phyloP scores from a whole-genome alignment of 2,797 vertebrate genomes.

The Sebastes vulpes region DNA sequence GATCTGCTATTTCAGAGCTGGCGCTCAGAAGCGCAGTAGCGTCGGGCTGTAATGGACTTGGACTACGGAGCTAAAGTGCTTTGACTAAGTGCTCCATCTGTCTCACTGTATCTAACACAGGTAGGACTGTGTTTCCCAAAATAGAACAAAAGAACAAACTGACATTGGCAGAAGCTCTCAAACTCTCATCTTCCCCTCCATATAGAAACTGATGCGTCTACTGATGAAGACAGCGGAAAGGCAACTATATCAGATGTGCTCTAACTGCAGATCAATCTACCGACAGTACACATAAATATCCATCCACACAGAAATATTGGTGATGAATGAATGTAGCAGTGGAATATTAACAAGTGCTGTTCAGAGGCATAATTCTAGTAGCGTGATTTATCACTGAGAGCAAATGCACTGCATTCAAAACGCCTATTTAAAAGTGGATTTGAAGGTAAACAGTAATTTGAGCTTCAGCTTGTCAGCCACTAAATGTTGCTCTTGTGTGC shows the following conservation, averaged over 20 bases:
- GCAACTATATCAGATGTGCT: not conserved
- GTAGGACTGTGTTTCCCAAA: constrained; percentile 44
- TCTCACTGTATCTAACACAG: constrained; percentile 58
- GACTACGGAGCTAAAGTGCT: constrained; percentile 54
- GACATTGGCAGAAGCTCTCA: constrained; percentile 16
- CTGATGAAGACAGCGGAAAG: not conserved
- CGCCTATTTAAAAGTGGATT: constrained; percentile 1
- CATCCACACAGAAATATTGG: not conserved
- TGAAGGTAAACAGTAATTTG: constrained; percentile 22
- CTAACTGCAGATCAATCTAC: not conserved
- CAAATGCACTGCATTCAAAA: constrained; percentile 2
- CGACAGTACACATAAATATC: not conserved
- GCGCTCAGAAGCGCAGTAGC: not conserved
- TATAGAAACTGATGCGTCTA: not conserved
- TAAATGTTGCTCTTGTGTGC: not conserved
- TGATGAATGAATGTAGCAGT: no score
- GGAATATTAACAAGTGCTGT: constrained; percentile 4
- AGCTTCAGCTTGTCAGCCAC: not conserved
- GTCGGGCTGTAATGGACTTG: constrained; percentile 36
- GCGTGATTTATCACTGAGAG: constrained; percentile 1
- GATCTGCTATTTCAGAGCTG: constrained; percentile 3
- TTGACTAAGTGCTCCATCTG: constrained; percentile 69
- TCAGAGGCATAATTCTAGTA: not conserved
- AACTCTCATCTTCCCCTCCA: not conserved
- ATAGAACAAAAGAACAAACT: constrained; percentile 50